Evolutionary conservation across 2,888 invertebrate species (phyloP).

Genomic region (Slavum lentiscoides): DNA sequence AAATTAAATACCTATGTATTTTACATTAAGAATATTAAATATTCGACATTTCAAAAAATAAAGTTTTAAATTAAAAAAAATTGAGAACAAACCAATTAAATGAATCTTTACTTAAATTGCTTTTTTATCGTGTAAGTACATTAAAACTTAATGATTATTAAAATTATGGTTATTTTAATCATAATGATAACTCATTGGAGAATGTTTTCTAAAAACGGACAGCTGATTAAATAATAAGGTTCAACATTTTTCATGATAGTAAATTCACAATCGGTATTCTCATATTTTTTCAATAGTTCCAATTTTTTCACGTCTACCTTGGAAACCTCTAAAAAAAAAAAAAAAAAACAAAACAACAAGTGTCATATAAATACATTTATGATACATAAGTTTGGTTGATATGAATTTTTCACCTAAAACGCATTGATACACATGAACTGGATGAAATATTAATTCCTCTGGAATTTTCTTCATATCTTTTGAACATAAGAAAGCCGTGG

Average conservation of each 20-base stretch:
- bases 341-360: neutral
- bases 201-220: constrained; percentile 29
- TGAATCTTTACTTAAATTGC: too few species aligned
- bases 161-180: too few species aligned
- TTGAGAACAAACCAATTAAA: too few species aligned
- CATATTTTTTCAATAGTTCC: constrained; percentile 11
- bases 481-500: constrained; percentile 10
- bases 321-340: neutral
- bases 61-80: too few species aligned
- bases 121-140: too few species aligned
- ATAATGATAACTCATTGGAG: neutral
- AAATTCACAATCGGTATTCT: constrained; percentile 31
- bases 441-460: constrained; percentile 23
- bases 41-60: too few species aligned
- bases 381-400: too few species aligned
- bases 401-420: constrained; percentile 26
- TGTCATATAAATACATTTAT: neutral
- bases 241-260: constrained; percentile 6
- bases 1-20: too few species aligned
- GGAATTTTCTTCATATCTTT: constrained; percentile 17
- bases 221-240: constrained; percentile 21
- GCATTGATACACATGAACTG: constrained; percentile 20
- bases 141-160: too few species aligned
- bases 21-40: too few species aligned
- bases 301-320: neutral